These are phyloP conservation scores for Carpatolechia fugitivella DNA, from an alignment of 2,888 invertebrate genomes.

Conservation along the genomic window DNA sequence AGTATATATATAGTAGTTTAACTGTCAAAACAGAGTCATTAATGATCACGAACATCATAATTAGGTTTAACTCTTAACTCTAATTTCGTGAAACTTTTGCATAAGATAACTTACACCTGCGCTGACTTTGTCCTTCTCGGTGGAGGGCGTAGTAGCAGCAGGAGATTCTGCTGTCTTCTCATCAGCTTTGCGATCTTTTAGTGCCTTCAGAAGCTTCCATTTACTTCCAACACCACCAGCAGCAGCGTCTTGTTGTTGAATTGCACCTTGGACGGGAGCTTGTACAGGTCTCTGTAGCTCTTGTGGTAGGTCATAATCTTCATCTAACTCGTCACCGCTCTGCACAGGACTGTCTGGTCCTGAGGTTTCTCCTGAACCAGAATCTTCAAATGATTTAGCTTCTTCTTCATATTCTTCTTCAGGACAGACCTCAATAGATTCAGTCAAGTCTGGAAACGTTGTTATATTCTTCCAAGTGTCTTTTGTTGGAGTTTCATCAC, in stretches of 20 bases:
- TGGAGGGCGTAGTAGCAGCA: constrained; percentile 79
- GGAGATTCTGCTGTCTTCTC: constrained; percentile 87
- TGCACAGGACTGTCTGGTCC: constrained; percentile 92
- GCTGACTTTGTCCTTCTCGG: constrained; percentile 83
- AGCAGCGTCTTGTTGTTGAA: constrained; percentile 71
- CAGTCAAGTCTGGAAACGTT: constrained; percentile 72
- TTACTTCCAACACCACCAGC: constrained; percentile 83
- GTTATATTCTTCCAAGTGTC: constrained; percentile 71
- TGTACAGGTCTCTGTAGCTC: constrained; percentile 51
- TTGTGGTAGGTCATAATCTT: constrained; percentile 80
- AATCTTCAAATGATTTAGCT: constrained; percentile 76
- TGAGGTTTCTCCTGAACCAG: constrained; percentile 90
- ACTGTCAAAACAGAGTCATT: constrained; percentile 33
- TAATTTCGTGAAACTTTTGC: constrained; percentile 83
- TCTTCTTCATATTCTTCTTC: constrained; percentile 60
- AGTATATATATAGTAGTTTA: constrained; percentile 41
- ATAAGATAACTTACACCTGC: constrained; percentile 83
- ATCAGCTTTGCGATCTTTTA: constrained; percentile 94
- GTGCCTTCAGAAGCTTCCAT: constrained; percentile 93
- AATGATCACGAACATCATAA: constrained; percentile 24
- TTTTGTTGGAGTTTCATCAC: constrained; percentile 56
- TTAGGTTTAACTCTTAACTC: constrained; percentile 78
- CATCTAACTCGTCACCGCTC: constrained; percentile 86
- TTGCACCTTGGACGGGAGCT: constrained; percentile 49
- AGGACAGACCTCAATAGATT: constrained; percentile 48